Percentiles rank a stretch among this genome's conserved stretches.
Evolutionary conservation across 2,797 vertebrate species (phyloP).

Genomic region (Dendrocincla fuliginosa): DNA sequence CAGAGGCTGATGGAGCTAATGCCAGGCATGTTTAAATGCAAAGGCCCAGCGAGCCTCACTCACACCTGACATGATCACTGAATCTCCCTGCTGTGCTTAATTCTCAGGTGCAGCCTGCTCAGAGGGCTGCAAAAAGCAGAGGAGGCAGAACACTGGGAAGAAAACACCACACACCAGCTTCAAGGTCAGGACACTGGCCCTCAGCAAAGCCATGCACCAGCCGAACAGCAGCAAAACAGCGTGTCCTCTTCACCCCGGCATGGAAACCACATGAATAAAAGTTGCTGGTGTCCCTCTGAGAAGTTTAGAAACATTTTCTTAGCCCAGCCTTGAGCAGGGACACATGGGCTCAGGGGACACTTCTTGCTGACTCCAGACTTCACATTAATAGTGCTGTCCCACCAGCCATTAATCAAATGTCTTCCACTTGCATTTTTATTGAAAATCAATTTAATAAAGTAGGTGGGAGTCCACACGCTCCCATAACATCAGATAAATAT

Average conservation of each 20-base stretch:
- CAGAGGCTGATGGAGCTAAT: slow-evolving; percentile 32
- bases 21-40: slow-evolving; percentile 24
- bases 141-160: neutral
- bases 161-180: neutral
- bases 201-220: neutral
- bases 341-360: neutral
- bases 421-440: slow-evolving; percentile 60
- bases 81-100: neutral
- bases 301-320: neutral
- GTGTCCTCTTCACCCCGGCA: rapidly evolving
- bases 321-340: neutral
- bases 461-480: slow-evolving; percentile 50
- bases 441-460: slow-evolving; percentile 71
- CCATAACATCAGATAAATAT: slow-evolving; percentile 64
- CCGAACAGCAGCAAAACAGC: neutral
- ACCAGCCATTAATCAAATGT: slow-evolving; percentile 53
- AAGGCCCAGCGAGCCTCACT: neutral
- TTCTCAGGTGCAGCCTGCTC: neutral
- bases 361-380: slow-evolving; percentile 55
- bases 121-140: neutral
- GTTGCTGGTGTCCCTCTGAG: neutral
- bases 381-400: neutral
- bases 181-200: neutral
- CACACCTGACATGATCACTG: rapidly evolving
- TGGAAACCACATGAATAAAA: neutral